A percentile compares a stretch with the other conserved stretches of the same genome.
These are phyloP conservation scores for Frankliniella intonsa DNA, from an alignment of 2,888 invertebrate genomes.

Conservation along the genomic window DNA sequence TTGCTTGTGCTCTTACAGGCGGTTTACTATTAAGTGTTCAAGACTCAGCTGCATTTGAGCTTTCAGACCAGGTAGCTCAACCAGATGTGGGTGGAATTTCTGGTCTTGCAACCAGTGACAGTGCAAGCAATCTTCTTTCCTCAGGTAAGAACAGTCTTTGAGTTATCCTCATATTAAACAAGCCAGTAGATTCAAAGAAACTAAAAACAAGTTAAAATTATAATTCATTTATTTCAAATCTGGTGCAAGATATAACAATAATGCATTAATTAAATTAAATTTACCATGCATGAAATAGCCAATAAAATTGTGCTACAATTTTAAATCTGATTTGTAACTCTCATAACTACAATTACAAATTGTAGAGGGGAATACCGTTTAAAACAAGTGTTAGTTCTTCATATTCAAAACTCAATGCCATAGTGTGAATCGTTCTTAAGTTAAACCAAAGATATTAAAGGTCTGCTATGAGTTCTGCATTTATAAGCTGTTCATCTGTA, in stretches of 20 bases:
- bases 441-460: too few relatives aligned
- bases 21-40: constrained; percentile 72
- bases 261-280: too few relatives aligned
- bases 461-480: too few relatives aligned
- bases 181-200: too few relatives aligned
- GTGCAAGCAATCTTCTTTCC: constrained; percentile 59
- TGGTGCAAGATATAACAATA: neutral
- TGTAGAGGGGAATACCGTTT: neutral
- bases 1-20: constrained; percentile 47
- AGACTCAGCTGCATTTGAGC: constrained; percentile 72
- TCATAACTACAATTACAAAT: too few relatives aligned
- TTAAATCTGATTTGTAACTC: too few relatives aligned
- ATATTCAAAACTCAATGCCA: too few relatives aligned
- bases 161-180: neutral
- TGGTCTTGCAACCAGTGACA: constrained; percentile 47
- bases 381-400: neutral
- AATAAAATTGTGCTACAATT: too few relatives aligned
- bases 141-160: constrained; percentile 53
- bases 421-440: too few relatives aligned
- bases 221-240: neutral
- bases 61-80: constrained; percentile 59
- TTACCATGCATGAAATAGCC: too few relatives aligned
- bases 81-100: constrained; percentile 45
- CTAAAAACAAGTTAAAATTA: too few relatives aligned
- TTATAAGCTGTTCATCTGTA: too few relatives aligned